phyloP scores from a whole-genome alignment of 1,140 invertebrate genomes.

The Chionoecetes opilio region DNA sequence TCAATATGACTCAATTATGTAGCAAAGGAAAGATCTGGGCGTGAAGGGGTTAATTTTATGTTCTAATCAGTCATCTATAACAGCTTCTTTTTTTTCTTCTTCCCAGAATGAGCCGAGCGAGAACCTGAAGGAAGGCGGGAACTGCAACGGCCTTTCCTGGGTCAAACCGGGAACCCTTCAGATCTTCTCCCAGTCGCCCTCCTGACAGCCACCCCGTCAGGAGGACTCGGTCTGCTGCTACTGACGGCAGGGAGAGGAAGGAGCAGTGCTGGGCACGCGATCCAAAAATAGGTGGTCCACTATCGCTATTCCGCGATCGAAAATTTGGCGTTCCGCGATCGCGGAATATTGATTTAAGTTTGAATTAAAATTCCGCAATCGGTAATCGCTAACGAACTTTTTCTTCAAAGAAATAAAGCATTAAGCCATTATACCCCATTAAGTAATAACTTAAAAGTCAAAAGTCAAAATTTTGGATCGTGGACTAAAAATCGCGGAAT shows the following conservation, averaged over 20 bases:
- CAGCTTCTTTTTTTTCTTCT: background rate
- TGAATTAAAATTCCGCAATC: background rate
- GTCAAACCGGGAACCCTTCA: conserved; percentile 79
- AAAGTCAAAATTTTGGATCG: too few relatives aligned
- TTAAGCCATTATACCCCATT: too few relatives aligned
- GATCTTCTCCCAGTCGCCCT: conserved; percentile 77
- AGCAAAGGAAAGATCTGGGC: too few relatives aligned
- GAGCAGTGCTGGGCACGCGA: too few relatives aligned
- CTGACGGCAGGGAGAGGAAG: too few relatives aligned
- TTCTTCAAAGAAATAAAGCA: too few relatives aligned
- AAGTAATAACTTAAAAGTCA: too few relatives aligned
- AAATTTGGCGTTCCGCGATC: background rate
- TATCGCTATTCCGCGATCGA: background rate
- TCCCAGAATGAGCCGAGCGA: conserved; percentile 56
- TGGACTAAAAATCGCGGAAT: too few relatives aligned
- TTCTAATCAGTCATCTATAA: too few relatives aligned
- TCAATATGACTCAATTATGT: too few relatives aligned
- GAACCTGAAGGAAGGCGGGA: conserved; percentile 67
- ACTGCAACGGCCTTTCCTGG: conserved; percentile 78
- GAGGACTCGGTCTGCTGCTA: too few relatives aligned
- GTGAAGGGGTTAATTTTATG: too few relatives aligned
- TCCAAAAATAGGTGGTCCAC: background rate
- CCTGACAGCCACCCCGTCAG: conserved; percentile 64
- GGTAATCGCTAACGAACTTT: background rate
- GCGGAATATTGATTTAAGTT: background rate